Evolutionary conservation across 35 echinoderm and acorn worm genomes (phyloP).

Genomic region (Acanthaster planci): DNA sequence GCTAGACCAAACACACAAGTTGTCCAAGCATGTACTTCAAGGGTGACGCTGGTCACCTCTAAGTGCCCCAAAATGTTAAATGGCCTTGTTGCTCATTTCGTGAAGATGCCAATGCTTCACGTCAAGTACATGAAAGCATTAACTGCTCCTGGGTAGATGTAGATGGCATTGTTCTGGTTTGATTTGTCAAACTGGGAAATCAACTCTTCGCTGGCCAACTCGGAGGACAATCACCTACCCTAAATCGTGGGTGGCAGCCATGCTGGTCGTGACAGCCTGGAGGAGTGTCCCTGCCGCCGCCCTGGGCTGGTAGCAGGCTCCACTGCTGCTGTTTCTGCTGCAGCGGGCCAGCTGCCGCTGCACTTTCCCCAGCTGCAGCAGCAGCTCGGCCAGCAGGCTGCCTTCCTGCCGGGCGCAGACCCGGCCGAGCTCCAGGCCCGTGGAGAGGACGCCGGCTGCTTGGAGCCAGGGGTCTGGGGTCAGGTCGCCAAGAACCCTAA

Average conservation of each 20-base stretch:
- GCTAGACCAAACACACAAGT: too few species aligned
- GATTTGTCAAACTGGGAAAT: too few species aligned
- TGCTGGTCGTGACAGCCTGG: conserved; percentile 70
- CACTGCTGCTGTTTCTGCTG: not conserved
- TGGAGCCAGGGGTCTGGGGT: conserved; percentile 53
- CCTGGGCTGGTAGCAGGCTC: conserved; percentile 43
- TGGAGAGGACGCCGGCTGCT: conserved; percentile 78
- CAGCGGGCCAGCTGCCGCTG: conserved; percentile 70
- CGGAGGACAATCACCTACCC: conserved; percentile 59
- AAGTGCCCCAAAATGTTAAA: too few species aligned
- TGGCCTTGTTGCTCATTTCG: too few species aligned
- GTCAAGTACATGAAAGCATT: too few species aligned
- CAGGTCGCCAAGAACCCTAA: not conserved
- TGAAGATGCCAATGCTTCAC: too few species aligned
- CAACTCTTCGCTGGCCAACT: too few species aligned
- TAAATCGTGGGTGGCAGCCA: conserved; percentile 79
- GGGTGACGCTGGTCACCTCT: too few species aligned
- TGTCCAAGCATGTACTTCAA: too few species aligned
- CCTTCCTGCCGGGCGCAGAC: conserved; percentile 68
- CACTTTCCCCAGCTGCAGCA: conserved; percentile 85
- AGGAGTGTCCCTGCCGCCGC: conserved; percentile 59
- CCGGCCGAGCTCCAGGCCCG: conserved; percentile 63
- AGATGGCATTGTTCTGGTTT: too few species aligned
- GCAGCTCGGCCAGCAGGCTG: conserved; percentile 64
- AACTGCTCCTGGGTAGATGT: too few species aligned